A percentile compares a stretch with the other conserved stretches of the same genome.
These are phyloP conservation scores for Pteronura brasiliensis DNA, from an alignment of 2,113 vertebrate genomes.

Conservation along the genomic window DNA sequence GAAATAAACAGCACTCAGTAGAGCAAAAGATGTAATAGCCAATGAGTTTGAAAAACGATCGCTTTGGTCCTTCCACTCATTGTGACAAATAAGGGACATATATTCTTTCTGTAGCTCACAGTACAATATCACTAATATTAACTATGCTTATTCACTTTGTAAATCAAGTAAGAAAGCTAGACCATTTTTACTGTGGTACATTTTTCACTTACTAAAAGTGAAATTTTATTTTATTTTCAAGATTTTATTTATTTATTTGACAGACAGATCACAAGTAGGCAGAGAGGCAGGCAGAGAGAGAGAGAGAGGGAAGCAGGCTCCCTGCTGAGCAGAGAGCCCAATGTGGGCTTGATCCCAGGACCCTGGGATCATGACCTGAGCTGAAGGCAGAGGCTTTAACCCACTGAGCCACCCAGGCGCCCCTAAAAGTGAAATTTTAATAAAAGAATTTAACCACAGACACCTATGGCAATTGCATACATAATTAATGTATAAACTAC, in stretches of 20 bases:
- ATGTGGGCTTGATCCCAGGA: too few species aligned
- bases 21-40: not conserved
- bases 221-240: not conserved
- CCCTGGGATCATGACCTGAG: too few species aligned
- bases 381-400: too few species aligned
- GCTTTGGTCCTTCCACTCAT: not conserved
- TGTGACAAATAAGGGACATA: not conserved
- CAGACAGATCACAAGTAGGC: too few species aligned
- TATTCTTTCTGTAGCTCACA: not conserved
- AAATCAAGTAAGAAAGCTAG: constrained; percentile 11
- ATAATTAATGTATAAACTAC: not conserved
- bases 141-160: not conserved
- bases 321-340: too few species aligned
- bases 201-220: constrained; percentile 1
- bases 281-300: too few species aligned
- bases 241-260: too few species aligned
- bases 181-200: not conserved
- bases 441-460: not conserved
- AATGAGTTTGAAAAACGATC: not conserved
- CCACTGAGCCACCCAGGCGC: too few species aligned
- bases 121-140: not conserved
- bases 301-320: too few species aligned
- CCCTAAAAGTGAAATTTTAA: constrained; percentile 11
- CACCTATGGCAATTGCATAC: not conserved
- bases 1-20: not conserved